Percentiles rank a stretch among this genome's conserved stretches.
Conservation (phyloP, 2,113 vertebrate genomes). For the Ancistrus triradiatus region DNA sequence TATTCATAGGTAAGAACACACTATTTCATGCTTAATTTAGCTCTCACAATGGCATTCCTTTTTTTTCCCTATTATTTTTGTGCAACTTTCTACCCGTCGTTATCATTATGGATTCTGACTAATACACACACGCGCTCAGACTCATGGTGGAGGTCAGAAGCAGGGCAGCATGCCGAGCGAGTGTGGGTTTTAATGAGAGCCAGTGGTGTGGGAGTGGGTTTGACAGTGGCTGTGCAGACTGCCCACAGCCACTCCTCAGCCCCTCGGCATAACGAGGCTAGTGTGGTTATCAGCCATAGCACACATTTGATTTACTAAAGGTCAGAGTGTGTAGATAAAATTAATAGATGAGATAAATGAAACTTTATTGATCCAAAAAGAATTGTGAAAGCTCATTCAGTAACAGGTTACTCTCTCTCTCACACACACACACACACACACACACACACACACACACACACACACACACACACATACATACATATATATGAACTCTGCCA, state of each 20-base stretch:
- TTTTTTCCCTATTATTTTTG: neutral
- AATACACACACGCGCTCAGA: slow-evolving; percentile 13
- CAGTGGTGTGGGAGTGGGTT: neutral
- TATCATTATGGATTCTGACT: neutral
- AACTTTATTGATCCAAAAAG: no score
- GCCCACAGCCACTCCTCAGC: neutral
- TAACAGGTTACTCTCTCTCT: slow-evolving; percentile 36
- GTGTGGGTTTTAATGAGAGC: neutral
- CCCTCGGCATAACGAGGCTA: neutral
- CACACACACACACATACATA: neutral
- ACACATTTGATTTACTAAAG: slow-evolving; percentile 44
- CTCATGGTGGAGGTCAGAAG: neutral
- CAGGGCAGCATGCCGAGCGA: neutral
- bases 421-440: neutral
- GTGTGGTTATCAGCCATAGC: slow-evolving; percentile 50
- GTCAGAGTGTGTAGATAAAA: no score
- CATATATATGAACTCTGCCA: neutral
- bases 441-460: neutral
- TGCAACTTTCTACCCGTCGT: neutral
- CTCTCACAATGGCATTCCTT: slow-evolving; percentile 5
- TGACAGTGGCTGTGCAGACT: no score
- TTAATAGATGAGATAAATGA: no score
- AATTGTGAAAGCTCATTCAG: no score
- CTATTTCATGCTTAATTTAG: neutral
- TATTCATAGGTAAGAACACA: neutral